phyloP scores from a whole-genome alignment of 2,888 invertebrate species.

The Drosophila emarginata region DNA sequence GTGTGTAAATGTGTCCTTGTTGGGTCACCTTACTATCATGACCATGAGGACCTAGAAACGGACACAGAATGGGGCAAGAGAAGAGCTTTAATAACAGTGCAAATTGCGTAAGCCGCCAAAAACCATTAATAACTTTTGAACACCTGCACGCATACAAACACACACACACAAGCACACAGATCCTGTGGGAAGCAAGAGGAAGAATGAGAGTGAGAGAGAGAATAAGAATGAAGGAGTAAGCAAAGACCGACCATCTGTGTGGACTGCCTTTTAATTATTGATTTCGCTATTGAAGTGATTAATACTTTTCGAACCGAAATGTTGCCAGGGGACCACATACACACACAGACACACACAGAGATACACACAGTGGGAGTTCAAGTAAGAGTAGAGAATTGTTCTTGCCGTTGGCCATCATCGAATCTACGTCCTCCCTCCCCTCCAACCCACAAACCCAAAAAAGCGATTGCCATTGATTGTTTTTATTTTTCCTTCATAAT shows the following conservation, averaged over 20 bases:
- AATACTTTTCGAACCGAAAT: constrained; percentile 58
- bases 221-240: not conserved
- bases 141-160: constrained; percentile 59
- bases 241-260: constrained; percentile 1
- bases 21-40: constrained; percentile 8
- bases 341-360: not conserved
- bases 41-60: constrained; percentile 31
- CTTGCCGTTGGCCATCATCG: not conserved
- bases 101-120: constrained; percentile 66
- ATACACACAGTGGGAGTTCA: not conserved
- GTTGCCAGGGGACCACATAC: constrained; percentile 26
- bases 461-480: constrained; percentile 55
- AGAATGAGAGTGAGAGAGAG: not conserved
- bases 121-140: constrained; percentile 68
- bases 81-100: constrained; percentile 56
- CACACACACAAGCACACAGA: constrained; percentile 30
- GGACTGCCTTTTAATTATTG: constrained; percentile 65
- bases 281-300: constrained; percentile 69
- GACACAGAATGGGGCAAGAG: not conserved
- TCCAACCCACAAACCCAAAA: constrained; percentile 20
- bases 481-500: constrained; percentile 63
- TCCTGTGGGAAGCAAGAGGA: constrained; percentile 6
- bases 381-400: not conserved
- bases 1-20: constrained; percentile 2
- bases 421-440: not conserved